These are phyloP conservation scores for Drosophila pandora DNA, from an alignment of 1,140 invertebrate species.

Conservation along the genomic window DNA sequence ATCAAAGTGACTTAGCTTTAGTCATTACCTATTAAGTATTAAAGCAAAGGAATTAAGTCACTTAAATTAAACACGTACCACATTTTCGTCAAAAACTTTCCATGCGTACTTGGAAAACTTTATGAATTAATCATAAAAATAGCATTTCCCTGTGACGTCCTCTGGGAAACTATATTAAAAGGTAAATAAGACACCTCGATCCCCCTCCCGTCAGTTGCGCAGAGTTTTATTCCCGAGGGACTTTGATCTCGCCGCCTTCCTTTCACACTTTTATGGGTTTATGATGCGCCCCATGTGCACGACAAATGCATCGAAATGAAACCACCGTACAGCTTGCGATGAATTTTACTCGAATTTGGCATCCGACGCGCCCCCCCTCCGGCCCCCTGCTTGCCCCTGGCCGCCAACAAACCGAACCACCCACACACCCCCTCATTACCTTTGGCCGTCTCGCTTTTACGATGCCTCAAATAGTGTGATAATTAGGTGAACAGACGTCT, in stretches of 20 bases:
- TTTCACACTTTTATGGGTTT: conserved; percentile 74
- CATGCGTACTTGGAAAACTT: background rate
- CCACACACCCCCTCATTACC: conserved; percentile 14
- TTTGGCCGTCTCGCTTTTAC: conserved; percentile 43
- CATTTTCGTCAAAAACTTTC: background rate
- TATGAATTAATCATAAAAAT: background rate
- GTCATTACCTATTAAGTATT: no score
- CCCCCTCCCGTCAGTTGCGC: conserved; percentile 5
- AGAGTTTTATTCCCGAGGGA: conserved; percentile 6
- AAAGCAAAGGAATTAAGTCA: no score
- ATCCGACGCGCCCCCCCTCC: background rate
- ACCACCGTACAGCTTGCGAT: conserved; percentile 16
- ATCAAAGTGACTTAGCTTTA: no score
- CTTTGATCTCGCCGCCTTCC: conserved; percentile 64
- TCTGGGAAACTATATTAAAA: background rate
- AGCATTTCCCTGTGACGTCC: background rate
- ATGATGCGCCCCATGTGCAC: conserved; percentile 61
- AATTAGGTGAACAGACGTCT: conserved; percentile 72
- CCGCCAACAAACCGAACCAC: conserved; percentile 1
- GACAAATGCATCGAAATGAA: conserved; percentile 53
- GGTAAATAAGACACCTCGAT: conserved; percentile 34
- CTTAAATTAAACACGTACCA: no score
- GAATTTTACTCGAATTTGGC: conserved; percentile 40
- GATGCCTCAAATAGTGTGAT: conserved; percentile 73
- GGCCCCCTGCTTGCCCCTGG: background rate